A percentile compares a stretch with the other conserved stretches of the same genome.
Conservation (phyloP, 2,888 invertebrate species). For the Drosophila birchii region DNA sequence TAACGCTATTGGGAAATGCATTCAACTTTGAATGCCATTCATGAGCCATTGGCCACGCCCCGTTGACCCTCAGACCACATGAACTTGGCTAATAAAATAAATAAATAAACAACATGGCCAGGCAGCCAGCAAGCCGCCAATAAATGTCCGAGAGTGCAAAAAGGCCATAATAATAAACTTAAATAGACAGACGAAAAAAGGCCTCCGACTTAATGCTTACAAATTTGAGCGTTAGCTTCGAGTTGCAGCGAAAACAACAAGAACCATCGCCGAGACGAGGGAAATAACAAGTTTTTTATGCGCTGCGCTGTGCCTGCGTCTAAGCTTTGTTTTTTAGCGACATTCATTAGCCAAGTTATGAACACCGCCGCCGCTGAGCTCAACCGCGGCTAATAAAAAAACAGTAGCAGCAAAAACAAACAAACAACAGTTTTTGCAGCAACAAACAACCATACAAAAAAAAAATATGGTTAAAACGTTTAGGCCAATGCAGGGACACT, state of each 20-base stretch:
- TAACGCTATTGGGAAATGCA: constrained; percentile 65
- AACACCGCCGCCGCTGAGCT: constrained; percentile 37
- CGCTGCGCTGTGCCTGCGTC: constrained; percentile 26
- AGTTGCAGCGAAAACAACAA: constrained; percentile 37
- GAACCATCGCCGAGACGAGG: constrained; percentile 29
- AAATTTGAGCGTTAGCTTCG: constrained; percentile 63
- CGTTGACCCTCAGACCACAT: constrained; percentile 63
- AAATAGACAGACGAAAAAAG: constrained; percentile 54
- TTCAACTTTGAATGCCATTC: constrained; percentile 46
- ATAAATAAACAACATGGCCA: constrained; percentile 31
- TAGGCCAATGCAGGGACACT: constrained; percentile 30
- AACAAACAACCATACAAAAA: constrained; percentile 19
- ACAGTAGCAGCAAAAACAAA: constrained; percentile 39
- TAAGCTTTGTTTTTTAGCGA: constrained; percentile 57
- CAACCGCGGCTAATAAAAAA: constrained; percentile 18
- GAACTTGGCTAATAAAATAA: constrained; percentile 69
- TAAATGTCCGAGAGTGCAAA: constrained; percentile 72
- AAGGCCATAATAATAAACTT: constrained; percentile 76
- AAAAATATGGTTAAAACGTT: constrained; percentile 45
- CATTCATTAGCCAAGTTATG: constrained; percentile 77
- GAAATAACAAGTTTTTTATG: constrained; percentile 59
- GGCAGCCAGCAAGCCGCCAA: constrained; percentile 53
- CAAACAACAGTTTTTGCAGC: constrained; percentile 34
- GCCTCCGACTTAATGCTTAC: constrained; percentile 66
- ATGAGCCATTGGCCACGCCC: constrained; percentile 61